Percentiles rank a stretch among this genome's conserved stretches.
Conservation (phyloP, 2,113 vertebrate species). For the Tretioscincus oriximinensis region DNA sequence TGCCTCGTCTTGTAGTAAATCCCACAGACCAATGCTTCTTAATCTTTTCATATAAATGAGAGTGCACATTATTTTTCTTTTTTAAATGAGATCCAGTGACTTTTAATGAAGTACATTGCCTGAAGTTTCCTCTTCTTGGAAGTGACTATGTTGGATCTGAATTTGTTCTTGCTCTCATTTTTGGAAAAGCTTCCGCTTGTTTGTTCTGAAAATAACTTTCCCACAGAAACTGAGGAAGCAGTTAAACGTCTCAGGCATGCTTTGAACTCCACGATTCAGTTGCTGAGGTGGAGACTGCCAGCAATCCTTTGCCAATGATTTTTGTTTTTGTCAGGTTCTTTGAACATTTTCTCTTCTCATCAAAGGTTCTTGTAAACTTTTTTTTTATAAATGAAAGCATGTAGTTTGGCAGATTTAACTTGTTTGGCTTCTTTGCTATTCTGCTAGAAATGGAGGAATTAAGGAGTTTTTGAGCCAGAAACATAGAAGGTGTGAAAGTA, state of each 20-base stretch:
- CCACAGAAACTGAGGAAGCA: not conserved
- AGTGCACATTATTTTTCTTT: not conserved
- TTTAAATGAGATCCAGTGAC: not conserved
- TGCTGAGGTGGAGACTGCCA: not conserved
- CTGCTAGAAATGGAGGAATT: not conserved
- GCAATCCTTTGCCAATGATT: not conserved
- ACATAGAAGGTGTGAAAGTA: not conserved
- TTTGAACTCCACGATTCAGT: slow-evolving; percentile 10
- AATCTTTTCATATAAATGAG: not conserved
- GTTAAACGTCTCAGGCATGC: not conserved
- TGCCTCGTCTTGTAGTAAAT: no score
- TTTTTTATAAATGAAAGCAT: not conserved
- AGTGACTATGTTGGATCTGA: not conserved
- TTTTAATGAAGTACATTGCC: not conserved
- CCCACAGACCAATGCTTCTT: not conserved
- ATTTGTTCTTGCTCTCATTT: not conserved
- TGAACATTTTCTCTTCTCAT: not conserved
- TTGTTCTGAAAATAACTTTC: not conserved
- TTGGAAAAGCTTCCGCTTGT: not conserved
- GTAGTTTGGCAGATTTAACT: not conserved
- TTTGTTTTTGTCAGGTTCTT: not conserved
- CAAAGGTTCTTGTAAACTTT: not conserved
- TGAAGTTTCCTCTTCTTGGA: not conserved
- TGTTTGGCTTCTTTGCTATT: not conserved
- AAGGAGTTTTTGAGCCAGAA: not conserved